A percentile compares a stretch with the other conserved stretches of the same genome.
These are phyloP conservation scores for Xenopus tropicalis DNA, from an alignment of 2,113 vertebrate species.

Conservation along the genomic window UCB_Xtro_10.0 CM004444.2:20780001-20780500, in stretches of 20 bases:
- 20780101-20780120: neutral
- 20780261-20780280: neutral
- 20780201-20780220: neutral
- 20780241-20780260: neutral
- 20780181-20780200: conserved; percentile 1
- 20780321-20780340: too few species aligned
- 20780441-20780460: too few species aligned
- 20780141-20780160: neutral
- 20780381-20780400: too few species aligned
- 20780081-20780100: neutral
- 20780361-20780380: neutral
- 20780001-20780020: too few species aligned
- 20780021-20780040: too few species aligned
- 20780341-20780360: neutral
- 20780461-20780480: too few species aligned
- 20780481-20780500: too few species aligned
- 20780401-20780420: too few species aligned
- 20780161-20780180: neutral
- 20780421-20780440: too few species aligned
- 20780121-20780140: neutral
- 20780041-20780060: too few species aligned
- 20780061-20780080: too few species aligned
- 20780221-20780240: neutral
- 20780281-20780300: neutral
- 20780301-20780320: neutral